Percentiles rank a stretch among this genome's conserved stretches.
phyloP scores from a whole-genome alignment of 2,888 invertebrate species.

The Polymixis flavicincta region DNA sequence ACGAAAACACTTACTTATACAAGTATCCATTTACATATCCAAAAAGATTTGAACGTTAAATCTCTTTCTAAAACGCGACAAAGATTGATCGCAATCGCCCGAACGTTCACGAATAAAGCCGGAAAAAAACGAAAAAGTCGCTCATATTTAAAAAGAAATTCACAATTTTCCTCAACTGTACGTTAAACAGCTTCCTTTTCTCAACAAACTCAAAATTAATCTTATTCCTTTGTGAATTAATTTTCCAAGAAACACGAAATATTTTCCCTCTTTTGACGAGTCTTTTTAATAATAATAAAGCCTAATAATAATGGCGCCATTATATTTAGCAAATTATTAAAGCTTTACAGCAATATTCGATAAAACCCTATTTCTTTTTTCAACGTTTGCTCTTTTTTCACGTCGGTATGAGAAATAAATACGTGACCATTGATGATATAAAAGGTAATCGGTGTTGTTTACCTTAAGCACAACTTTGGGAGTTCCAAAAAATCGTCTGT shows the following conservation, averaged over 20 bases:
- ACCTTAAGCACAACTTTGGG: background rate
- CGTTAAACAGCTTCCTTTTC: slow-evolving; percentile 34
- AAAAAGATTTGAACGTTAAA: slow-evolving; percentile 36
- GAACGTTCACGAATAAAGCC: slow-evolving; percentile 20
- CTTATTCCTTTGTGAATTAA: slow-evolving; percentile 49
- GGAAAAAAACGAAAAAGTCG: slow-evolving; percentile 25
- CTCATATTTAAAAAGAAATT: slow-evolving; percentile 58
- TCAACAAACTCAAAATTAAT: slow-evolving; percentile 51
- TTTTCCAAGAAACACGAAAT: slow-evolving; percentile 31
- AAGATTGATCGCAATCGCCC: slow-evolving; percentile 43
- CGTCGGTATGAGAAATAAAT: background rate
- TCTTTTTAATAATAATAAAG: background rate
- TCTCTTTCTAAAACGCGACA: slow-evolving; percentile 41
- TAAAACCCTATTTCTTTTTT: background rate
- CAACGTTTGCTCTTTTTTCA: background rate
- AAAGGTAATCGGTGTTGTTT: background rate
- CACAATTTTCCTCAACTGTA: slow-evolving; percentile 33
- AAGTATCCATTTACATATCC: slow-evolving; percentile 27
- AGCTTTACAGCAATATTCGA: background rate
- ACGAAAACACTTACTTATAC: slow-evolving; percentile 21
- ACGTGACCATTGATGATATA: background rate
- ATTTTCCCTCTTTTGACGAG: slow-evolving; percentile 29
- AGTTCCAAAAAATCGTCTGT: slow-evolving; percentile 9
- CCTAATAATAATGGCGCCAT: background rate
- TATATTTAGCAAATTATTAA: slow-evolving; percentile 12